These are phyloP conservation scores for Astropecten irregularis DNA, from an alignment of 53 echinoderm and acorn worm species.

Conservation along the genomic window DNA sequence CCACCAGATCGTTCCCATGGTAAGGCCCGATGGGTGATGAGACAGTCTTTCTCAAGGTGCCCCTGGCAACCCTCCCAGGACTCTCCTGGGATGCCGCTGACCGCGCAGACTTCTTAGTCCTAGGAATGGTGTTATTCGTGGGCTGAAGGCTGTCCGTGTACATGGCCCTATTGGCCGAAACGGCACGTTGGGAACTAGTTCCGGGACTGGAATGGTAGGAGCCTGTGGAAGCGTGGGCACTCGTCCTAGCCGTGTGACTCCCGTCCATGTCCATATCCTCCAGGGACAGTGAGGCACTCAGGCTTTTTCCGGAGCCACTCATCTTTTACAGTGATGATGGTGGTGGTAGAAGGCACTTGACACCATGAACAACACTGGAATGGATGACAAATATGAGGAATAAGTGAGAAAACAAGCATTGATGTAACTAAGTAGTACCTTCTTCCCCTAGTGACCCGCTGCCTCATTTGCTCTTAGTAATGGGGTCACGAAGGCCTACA, in stretches of 20 bases:
- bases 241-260: background rate
- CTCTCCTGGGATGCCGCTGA: slow-evolving; percentile 9
- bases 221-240: slow-evolving; percentile 23
- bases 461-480: too few species aligned
- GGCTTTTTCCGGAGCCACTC: slow-evolving; percentile 55
- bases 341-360: slow-evolving; percentile 38
- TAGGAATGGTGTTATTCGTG: slow-evolving; percentile 45
- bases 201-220: slow-evolving; percentile 47
- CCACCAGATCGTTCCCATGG: slow-evolving; percentile 41
- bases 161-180: slow-evolving; percentile 8
- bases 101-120: slow-evolving; percentile 27
- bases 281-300: slow-evolving; percentile 49
- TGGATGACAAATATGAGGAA: too few species aligned
- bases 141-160: slow-evolving; percentile 30
- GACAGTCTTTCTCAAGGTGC: slow-evolving; percentile 31
- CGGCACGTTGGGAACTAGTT: background rate
- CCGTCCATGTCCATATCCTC: slow-evolving; percentile 20
- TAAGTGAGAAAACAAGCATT: too few species aligned
- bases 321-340: background rate
- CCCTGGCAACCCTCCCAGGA: background rate
- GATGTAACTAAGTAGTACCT: too few species aligned
- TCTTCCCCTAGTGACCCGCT: too few species aligned
- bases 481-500: too few species aligned
- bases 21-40: slow-evolving; percentile 46
- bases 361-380: slow-evolving; percentile 41